Base-by-base conservation (phyloP, 2,113 vertebrate species). In the Nicator chloris region DNA sequence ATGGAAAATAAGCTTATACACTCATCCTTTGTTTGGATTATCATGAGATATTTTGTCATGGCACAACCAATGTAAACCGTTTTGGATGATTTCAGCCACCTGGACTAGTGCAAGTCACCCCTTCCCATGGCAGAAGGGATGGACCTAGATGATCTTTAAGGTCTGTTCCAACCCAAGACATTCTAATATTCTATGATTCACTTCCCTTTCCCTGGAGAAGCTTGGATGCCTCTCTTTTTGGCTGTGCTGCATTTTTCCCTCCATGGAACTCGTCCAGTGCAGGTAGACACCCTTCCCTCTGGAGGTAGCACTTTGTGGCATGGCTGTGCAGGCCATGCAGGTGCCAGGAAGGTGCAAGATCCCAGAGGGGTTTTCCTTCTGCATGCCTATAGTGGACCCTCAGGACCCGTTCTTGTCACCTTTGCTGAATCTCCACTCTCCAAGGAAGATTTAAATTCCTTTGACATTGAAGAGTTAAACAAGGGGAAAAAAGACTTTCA, bases 381-480 rank as follows among this genome's bases (percentile, higher is more conserved):
- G 33, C 9, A 7, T 23, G 21, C 21, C 15, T 15, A 60, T 18
- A 79, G 54, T 2, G 18, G 54, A 93, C 71, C 49, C 60, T 93
- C 75, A 88, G 20, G 50, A 83, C 78, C 54, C 2, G 0, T 84
- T 90, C 75, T 94, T 30, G 2, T 91, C 87, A 83, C 51, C 44
- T 91, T 71, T 94, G 49, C 44, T 92, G 91, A 82, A 76, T 93
- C 45, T 69, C 31, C 51, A 22, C 54, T 70, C 85, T 89, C 64
- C 17, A 14, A 39, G n/a, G n/a, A 97, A 96, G 83, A 94, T 87
- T 87, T 93, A 85, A 63, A 37, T 91, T 96, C 57, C 88, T 85
- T 90, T 95, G 87, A 91, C 68, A 82, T 54, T 33, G 92, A 95
- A 96, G 86, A 93, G 78, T 93, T 97, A 97, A 97, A 82, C 3